Conservation (phyloP, 2,113 vertebrate species). For the Proteles cristata region DNA sequence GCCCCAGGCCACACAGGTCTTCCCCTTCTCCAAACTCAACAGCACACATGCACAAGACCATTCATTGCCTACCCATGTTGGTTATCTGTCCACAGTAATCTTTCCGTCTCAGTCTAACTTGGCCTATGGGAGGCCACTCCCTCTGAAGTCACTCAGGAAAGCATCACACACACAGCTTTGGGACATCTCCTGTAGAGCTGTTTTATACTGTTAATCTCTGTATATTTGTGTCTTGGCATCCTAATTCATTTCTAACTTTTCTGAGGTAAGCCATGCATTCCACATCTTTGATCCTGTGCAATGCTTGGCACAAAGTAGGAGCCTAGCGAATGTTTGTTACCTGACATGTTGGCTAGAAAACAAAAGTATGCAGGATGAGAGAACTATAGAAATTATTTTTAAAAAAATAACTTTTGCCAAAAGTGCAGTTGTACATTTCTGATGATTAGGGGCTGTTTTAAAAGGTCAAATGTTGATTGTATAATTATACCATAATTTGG, state of each 20-base stretch:
- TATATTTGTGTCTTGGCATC: not conserved
- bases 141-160: slow-evolving; percentile 21
- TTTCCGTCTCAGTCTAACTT: not conserved
- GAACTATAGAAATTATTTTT: not conserved
- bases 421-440: slow-evolving; percentile 32
- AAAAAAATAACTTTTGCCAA: not conserved
- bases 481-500: slow-evolving; percentile 50
- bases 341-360: not conserved
- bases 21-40: not conserved
- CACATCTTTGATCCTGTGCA: not conserved
- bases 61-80: not conserved
- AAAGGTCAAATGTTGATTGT: slow-evolving; percentile 50
- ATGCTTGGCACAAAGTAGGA: not conserved
- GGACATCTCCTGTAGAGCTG: not conserved
- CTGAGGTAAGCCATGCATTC: not conserved
- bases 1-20: not conserved
- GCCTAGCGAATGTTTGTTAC: not conserved
- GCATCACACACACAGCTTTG: not conserved
- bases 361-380: not conserved
- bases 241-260: not conserved
- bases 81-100: not conserved
- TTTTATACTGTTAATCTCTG: not conserved
- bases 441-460: not conserved
- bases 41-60: not conserved
- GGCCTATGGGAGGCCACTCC: not conserved